Base-by-base conservation (phyloP, 2,888 invertebrate genomes). In the Thalpophila matura region DNA sequence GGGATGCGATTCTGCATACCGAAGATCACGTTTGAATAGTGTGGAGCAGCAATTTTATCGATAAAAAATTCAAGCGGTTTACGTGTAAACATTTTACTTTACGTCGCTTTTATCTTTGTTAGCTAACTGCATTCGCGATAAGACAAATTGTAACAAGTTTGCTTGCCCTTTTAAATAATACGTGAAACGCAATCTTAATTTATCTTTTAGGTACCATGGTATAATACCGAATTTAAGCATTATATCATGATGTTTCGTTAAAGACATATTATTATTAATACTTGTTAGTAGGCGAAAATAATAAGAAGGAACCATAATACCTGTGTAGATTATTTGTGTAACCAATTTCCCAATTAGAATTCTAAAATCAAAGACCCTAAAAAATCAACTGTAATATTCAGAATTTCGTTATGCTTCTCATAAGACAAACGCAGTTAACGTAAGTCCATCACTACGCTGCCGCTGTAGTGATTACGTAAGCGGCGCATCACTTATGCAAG, bases 401-500 rank as follows among this genome's bases (percentile, higher is more conserved):
- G 27, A 58, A 45, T 12, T 14, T 7, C 1, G 38, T 27, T 38
- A 33, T 7, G 14, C 5, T 54, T 54, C 53, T 33, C 6, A 22
- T 26, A 20, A 46, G n/a, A 27, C 35, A 24, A 26, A 46, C n/a
- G 24, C n/a, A 49, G 26, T 24, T 26, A 45, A 45, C 27, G 1
- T 49, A 50, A 35, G 54, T 47, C n/a, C 77, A 67, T 68, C 77
- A 60, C 72, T 77, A 72, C 16, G 45, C 38, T 55, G 72, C 53
- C 16, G 45, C 38, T 55, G 72, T 54, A 66, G 77, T 83, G 85
- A 88, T 92, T 91, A 91, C 84, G 90, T 85, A 90, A 92, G 88
- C 90, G 80, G 82, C 87, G 88, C 91, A 93, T 93, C 88, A 90
- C 86, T 91, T 92, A 94, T 94, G 93, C 93, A 86, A 85, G 86